Conservation (phyloP, 2,113 vertebrate species). For the Sakesphorus luctuosus region DNA sequence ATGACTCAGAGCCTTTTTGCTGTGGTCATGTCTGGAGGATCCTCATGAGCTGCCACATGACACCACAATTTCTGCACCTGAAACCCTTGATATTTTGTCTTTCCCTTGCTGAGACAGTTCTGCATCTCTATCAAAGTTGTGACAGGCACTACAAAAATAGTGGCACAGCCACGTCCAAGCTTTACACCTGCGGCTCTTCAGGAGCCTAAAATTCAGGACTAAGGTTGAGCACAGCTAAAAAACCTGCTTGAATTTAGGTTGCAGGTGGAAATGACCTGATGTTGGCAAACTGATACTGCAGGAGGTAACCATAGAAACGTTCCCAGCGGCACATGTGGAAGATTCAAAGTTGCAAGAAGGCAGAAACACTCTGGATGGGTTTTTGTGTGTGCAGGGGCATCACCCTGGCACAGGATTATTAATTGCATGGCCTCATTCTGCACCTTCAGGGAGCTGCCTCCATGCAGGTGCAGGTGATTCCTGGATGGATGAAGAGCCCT, state of each 20-base stretch:
- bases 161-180: neutral
- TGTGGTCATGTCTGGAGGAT: neutral
- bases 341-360: neutral
- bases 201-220: neutral
- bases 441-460: neutral
- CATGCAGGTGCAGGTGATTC: neutral
- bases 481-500: neutral
- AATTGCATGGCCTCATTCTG: neutral
- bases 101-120: neutral
- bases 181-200: neutral
- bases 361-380: neutral
- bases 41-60: neutral
- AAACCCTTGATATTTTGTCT: neutral
- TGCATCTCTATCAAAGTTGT: neutral
- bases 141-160: neutral
- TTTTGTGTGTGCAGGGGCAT: neutral
- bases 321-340: neutral
- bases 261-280: conserved; percentile 35
- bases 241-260: neutral
- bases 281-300: neutral
- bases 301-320: conserved; percentile 57
- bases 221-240: neutral
- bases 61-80: neutral
- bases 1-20: neutral
- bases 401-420: neutral